phyloP scores from a whole-genome alignment of 2,888 invertebrate species.

The Byasa hedistus region DNA sequence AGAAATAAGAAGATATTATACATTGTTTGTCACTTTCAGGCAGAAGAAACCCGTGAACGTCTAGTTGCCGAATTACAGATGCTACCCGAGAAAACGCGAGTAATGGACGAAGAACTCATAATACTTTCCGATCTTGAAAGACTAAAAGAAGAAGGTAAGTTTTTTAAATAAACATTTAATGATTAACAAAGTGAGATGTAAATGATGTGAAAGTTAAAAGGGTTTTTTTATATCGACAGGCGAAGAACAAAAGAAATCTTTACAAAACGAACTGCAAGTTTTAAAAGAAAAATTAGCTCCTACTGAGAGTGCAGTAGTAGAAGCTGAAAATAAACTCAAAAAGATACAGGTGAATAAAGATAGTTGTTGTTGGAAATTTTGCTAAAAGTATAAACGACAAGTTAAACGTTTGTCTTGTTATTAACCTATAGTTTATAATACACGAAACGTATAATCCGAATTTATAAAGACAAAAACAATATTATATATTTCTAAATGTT shows the following conservation, averaged over 20 bases:
- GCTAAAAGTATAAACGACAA: neutral
- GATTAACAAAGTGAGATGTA: neutral
- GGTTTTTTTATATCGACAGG: slow-evolving; percentile 42
- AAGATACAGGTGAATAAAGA: slow-evolving; percentile 66
- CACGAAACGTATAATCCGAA: too few relatives aligned
- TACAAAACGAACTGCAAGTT: slow-evolving; percentile 73
- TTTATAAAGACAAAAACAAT: too few relatives aligned
- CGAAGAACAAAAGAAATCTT: slow-evolving; percentile 74
- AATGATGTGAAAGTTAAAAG: neutral
- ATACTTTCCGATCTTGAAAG: slow-evolving; percentile 81
- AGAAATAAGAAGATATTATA: neutral
- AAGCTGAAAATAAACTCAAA: slow-evolving; percentile 73
- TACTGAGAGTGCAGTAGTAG: slow-evolving; percentile 72
- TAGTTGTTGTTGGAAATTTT: neutral
- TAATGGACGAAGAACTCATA: slow-evolving; percentile 82
- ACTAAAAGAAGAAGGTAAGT: slow-evolving; percentile 75
- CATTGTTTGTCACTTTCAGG: slow-evolving; percentile 45
- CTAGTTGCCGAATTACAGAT: slow-evolving; percentile 81
- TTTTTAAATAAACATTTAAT: neutral
- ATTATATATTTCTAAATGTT: too few relatives aligned
- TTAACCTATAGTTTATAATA: too few relatives aligned
- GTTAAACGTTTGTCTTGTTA: too few relatives aligned
- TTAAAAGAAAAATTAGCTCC: slow-evolving; percentile 71
- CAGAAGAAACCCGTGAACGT: slow-evolving; percentile 70
- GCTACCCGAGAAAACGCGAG: slow-evolving; percentile 83